Percentiles rank a stretch among this genome's conserved stretches.
Conservation (phyloP, 1,140 invertebrate species). For the Drosophila kurseongensis region DNA sequence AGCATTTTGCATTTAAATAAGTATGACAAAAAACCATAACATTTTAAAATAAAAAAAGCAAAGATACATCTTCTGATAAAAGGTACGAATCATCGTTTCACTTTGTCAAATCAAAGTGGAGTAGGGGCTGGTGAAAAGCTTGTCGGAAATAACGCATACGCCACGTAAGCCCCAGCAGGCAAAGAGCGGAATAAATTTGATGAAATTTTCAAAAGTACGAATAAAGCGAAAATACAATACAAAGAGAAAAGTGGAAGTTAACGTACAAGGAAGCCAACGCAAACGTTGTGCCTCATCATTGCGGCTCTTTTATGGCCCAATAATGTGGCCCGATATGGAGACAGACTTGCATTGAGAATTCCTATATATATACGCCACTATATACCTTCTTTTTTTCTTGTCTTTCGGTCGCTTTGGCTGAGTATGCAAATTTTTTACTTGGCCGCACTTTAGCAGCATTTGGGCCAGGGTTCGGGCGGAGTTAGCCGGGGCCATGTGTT, state of each 20-base stretch:
- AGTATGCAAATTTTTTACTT: conserved; percentile 78
- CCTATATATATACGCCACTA: conserved; percentile 16
- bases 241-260: conserved; percentile 39
- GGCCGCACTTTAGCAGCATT: conserved; percentile 63
- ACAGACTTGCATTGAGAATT: conserved; percentile 51
- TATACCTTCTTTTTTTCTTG: not conserved
- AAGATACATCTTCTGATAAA: conserved; percentile 12
- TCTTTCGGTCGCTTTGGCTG: conserved; percentile 59
- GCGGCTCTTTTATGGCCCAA: conserved; percentile 68
- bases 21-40: not conserved
- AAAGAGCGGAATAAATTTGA: conserved; percentile 21
- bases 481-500: conserved; percentile 40
- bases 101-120: conserved; percentile 40
- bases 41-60: not conserved
- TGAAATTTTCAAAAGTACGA: conserved; percentile 23
- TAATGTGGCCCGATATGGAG: conserved; percentile 47
- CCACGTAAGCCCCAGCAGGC: conserved; percentile 33
- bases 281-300: conserved; percentile 64
- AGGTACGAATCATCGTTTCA: conserved; percentile 43
- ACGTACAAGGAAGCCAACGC: conserved; percentile 4
- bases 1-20: not conserved
- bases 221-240: conserved; percentile 5
- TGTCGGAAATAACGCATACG: conserved; percentile 33
- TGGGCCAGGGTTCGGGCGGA: conserved; percentile 11
- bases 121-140: conserved; percentile 20